Base-by-base conservation (phyloP, 2,797 vertebrate genomes). In the Manis crassicaudata region DNA sequence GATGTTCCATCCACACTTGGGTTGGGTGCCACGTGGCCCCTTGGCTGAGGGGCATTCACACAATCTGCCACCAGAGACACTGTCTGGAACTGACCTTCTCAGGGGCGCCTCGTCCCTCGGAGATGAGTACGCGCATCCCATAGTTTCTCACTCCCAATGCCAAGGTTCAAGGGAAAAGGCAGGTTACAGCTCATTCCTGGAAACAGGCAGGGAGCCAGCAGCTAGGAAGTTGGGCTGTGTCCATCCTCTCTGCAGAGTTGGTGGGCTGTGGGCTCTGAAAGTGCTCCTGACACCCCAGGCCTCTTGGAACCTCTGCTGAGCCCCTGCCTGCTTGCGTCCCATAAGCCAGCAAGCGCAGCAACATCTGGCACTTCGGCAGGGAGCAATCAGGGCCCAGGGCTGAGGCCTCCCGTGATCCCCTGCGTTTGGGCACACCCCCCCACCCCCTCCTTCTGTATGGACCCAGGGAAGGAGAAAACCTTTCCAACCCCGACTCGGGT, bases 61-160 rank as follows among this genome's bases (percentile, higher is more conserved):
- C 25, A 29, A 3, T 35, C 87, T 76, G 68, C 43, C 1, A 5
- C 25, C 5, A 5, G 43, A 10, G 73, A 52, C 11, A 27, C 20
- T 58, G 13, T 54, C 58, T 32, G 3, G 76, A 73, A 98, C 99
- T 99, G 98, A 99, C 99, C 99, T 99, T 95, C 98, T 98, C 60
- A 93, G 85, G 40, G 98, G 92, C 92, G 97, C 98, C 95, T 99
- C 99, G 89, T 99, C 99, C 96, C 92, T 98, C 0, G 99, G 99
- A 97, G 99, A 98, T 1, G 99, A 99, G 98, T 99, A 99, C n/a
- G 98, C 96, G 18, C 99, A 99, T 97, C 99, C 99, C 99, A 99
- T 99, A 96, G 90, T 58, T 88, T 67, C 92, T 83, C 9, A 63
- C 63, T 65, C 75, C 80, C 89, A 72, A 13, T 56, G 91, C 77